These are phyloP conservation scores for Coenonympha glycerion DNA, from an alignment of 2,888 invertebrate species.

Conservation along the genomic window DNA sequence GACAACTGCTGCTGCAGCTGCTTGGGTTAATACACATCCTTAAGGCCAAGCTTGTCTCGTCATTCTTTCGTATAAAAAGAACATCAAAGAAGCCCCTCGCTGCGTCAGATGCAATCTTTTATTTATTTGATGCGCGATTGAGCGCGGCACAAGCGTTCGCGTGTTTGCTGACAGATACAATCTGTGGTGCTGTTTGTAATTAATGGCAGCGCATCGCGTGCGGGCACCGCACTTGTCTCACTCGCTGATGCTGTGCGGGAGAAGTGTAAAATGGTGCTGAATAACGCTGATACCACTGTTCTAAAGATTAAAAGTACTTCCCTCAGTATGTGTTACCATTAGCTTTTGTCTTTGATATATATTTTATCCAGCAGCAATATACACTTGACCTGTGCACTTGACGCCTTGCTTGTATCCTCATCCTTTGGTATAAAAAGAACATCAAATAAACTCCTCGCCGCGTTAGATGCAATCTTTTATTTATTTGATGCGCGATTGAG, in stretches of 20 bases:
- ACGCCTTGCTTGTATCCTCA: too few species aligned
- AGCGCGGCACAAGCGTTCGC: constrained; percentile 48
- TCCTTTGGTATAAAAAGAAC: background rate
- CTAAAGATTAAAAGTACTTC: background rate
- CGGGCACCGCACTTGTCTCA: constrained; percentile 62
- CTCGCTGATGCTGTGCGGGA: constrained; percentile 5
- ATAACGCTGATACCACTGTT: background rate
- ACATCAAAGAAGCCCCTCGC: background rate
- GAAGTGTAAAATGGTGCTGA: background rate
- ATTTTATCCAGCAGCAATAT: too few species aligned
- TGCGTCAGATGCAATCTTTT: constrained; percentile 10
- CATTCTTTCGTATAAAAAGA: background rate
- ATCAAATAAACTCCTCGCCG: background rate
- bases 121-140: constrained; percentile 22
- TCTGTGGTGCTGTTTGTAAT: constrained; percentile 54
- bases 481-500: constrained; percentile 23
- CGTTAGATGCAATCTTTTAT: constrained; percentile 13
- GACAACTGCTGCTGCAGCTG: too few species aligned
- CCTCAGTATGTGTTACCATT: too few species aligned
- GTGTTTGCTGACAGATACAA: constrained; percentile 65
- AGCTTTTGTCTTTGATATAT: too few species aligned
- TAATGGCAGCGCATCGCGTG: constrained; percentile 66
- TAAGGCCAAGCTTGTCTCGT: too few species aligned
- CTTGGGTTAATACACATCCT: too few species aligned
- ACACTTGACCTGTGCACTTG: too few species aligned